phyloP scores from a whole-genome alignment of 2,113 vertebrate species.

The Speoplatyrhinus poulsoni region DNA sequence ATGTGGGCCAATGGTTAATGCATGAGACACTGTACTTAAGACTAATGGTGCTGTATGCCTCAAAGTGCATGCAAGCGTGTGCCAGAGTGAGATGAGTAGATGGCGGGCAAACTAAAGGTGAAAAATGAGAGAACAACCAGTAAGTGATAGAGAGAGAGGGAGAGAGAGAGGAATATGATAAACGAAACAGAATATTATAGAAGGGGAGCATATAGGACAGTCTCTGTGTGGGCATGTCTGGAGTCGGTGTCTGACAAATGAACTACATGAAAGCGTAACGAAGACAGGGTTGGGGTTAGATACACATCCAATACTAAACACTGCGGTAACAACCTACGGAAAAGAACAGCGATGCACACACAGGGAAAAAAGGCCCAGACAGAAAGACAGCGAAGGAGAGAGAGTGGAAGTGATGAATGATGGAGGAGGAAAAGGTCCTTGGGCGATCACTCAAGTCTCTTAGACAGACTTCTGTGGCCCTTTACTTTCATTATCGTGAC shows the following conservation, averaged over 20 bases:
- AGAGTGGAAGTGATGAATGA: constrained; percentile 70
- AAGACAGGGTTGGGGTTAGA: neutral
- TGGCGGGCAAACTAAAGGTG: constrained; percentile 44
- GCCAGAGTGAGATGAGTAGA: constrained; percentile 19
- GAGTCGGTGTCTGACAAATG: neutral
- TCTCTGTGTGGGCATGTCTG: no score
- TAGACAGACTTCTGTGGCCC: constrained; percentile 58
- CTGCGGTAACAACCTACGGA: neutral
- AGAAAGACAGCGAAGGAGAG: neutral
- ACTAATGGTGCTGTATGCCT: constrained; percentile 49
- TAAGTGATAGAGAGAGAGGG: neutral
- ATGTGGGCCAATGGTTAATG: constrained; percentile 61
- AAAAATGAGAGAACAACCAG: constrained; percentile 5
- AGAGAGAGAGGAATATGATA: neutral
- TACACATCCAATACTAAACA: no score
- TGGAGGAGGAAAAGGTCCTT: constrained; percentile 54
- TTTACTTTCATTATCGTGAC: constrained; percentile 69
- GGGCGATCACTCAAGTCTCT: constrained; percentile 60
- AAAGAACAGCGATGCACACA: neutral
- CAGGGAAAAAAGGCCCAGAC: neutral
- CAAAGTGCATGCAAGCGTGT: constrained; percentile 62
- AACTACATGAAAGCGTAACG: neutral
- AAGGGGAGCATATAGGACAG: neutral
- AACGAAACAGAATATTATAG: constrained; percentile 22
- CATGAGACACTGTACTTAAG: constrained; percentile 54